Percentiles rank a stretch among this genome's conserved stretches.
These are phyloP conservation scores for Bruchidius siliquastri DNA, from an alignment of 2,888 invertebrate genomes.

Conservation along the genomic window DNA sequence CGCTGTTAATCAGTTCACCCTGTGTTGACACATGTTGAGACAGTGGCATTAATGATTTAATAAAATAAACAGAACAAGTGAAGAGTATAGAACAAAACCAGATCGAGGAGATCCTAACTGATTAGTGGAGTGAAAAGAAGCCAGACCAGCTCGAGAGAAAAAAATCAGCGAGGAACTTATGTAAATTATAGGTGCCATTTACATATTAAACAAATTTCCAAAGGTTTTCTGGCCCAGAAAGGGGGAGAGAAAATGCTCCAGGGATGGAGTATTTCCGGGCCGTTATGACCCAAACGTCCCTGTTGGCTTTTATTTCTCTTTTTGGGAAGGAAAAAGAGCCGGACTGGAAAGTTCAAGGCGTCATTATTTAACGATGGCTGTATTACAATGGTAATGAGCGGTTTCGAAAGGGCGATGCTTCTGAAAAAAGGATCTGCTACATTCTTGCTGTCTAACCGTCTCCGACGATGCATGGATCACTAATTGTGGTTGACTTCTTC, in stretches of 20 bases:
- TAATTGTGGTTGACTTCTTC: background rate
- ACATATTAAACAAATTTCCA: conserved; percentile 17
- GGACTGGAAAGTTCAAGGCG: background rate
- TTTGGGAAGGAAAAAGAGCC: background rate
- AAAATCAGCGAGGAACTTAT: conserved; percentile 14
- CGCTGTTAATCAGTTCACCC: no score
- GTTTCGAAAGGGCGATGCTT: background rate
- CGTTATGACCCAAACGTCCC: background rate
- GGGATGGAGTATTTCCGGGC: background rate
- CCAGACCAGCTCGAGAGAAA: background rate
- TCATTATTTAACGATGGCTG: background rate
- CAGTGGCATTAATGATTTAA: no score
- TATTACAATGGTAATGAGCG: background rate
- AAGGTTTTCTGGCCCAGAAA: background rate
- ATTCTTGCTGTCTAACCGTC: background rate
- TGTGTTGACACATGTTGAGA: no score
- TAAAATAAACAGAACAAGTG: background rate
- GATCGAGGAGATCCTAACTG: conserved; percentile 7
- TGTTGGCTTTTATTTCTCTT: background rate
- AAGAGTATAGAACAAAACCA: conserved; percentile 5
- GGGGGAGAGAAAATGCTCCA: background rate
- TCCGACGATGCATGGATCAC: background rate
- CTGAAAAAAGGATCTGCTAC: background rate
- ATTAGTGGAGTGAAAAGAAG: conserved; percentile 7
- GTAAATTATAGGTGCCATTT: conserved; percentile 18